phyloP scores from a whole-genome alignment of 2,888 invertebrate genomes.

The Acrobasis suavella region DNA sequence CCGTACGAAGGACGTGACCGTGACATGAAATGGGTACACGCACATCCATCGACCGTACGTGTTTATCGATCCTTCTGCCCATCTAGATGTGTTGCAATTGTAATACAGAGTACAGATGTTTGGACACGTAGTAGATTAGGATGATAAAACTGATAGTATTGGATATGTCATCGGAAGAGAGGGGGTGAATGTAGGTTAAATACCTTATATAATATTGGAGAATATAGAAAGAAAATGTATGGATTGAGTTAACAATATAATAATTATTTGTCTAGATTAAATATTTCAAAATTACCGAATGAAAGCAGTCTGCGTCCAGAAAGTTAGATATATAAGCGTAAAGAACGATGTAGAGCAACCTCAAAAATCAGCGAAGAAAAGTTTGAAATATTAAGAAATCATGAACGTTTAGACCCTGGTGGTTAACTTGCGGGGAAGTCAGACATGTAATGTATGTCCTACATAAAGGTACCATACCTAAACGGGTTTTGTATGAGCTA shows the following conservation, averaged over 20 bases:
- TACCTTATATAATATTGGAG: no score
- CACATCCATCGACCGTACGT: conserved; percentile 38
- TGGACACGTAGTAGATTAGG: conserved; percentile 1
- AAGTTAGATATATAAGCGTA: no score
- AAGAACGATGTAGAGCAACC: no score
- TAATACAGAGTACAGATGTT: neutral
- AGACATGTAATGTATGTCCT: neutral
- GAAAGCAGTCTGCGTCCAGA: no score
- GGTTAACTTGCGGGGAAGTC: no score
- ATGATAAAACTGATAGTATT: neutral
- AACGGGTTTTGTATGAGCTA: neutral
- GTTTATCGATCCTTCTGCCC: conserved; percentile 40
- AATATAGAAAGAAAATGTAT: no score
- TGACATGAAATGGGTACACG: conserved; percentile 31
- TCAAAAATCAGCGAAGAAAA: no score
- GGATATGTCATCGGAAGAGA: neutral
- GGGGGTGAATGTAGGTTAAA: neutral
- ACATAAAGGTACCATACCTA: neutral
- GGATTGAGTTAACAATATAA: no score
- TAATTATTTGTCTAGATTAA: no score
- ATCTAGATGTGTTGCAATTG: conserved; percentile 8
- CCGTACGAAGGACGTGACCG: conserved; percentile 29
- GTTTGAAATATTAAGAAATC: no score
- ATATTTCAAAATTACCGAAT: no score
- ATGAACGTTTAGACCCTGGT: no score